Evolutionary conservation across 2,797 vertebrate species (phyloP).

Genomic region (Hypotaenidia philippensis): DNA sequence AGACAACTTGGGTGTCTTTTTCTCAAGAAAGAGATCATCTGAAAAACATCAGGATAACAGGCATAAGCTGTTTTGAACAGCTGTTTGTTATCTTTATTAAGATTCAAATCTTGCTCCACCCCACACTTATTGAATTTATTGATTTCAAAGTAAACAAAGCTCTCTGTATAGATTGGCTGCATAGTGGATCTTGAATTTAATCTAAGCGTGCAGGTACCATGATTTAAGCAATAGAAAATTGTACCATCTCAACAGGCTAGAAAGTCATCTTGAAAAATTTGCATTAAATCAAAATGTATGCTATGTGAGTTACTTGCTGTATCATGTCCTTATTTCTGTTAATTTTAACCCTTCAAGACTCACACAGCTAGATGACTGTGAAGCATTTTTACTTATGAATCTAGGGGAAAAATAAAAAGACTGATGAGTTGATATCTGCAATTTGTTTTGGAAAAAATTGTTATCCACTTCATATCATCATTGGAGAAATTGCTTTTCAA

Average conservation of each 20-base stretch:
- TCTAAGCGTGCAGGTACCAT: background rate
- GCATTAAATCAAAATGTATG: background rate
- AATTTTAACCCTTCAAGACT: conserved; percentile 27
- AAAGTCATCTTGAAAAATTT: background rate
- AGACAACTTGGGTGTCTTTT: background rate
- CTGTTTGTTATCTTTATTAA: conserved; percentile 26
- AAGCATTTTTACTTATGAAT: background rate
- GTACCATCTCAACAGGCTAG: background rate
- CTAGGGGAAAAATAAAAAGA: background rate
- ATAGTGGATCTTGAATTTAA: background rate
- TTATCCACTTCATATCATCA: conserved; percentile 44
- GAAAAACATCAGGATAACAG: background rate
- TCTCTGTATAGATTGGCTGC: background rate
- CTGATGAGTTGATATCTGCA: conserved; percentile 32
- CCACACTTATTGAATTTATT: background rate
- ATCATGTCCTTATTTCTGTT: background rate
- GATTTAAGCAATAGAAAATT: background rate
- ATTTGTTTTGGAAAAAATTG: conserved; percentile 65
- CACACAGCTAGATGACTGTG: background rate
- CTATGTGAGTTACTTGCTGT: background rate
- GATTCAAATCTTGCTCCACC: conserved; percentile 44
- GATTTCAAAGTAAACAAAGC: conserved; percentile 38
- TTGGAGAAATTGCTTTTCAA: conserved; percentile 77
- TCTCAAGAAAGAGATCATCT: background rate
- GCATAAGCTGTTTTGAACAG: background rate